Conservation (phyloP, 2,888 invertebrate species). For the Papilio demoleus region DNA sequence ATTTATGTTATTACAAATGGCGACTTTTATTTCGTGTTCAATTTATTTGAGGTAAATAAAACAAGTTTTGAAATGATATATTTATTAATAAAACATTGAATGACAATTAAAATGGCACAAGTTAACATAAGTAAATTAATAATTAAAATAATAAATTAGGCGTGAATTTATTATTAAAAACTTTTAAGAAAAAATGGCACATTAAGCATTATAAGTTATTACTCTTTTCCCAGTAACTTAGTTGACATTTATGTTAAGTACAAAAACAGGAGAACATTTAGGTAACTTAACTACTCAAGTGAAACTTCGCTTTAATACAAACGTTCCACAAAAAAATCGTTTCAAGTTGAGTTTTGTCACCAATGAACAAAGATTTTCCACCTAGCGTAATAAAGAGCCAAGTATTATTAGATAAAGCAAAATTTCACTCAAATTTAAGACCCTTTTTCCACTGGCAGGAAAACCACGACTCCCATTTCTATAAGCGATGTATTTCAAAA, state of each 20-base stretch:
- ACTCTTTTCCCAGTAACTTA: neutral
- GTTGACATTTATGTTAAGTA: slow-evolving; percentile 9
- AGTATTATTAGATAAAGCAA: too few relatives aligned
- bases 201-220: slow-evolving; percentile 12
- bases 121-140: slow-evolving; percentile 26
- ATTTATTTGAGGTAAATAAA: slow-evolving; percentile 45
- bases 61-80: slow-evolving; percentile 58
- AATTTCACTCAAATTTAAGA: neutral
- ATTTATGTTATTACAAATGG: slow-evolving; percentile 47
- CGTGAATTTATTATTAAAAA: neutral
- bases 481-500: neutral
- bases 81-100: slow-evolving; percentile 49
- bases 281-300: neutral
- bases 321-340: neutral
- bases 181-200: neutral
- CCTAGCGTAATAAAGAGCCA: too few relatives aligned
- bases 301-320: neutral
- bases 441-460: neutral
- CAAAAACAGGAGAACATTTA: slow-evolving; percentile 22
- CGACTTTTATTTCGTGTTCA: slow-evolving; percentile 44
- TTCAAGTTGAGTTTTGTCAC: too few relatives aligned
- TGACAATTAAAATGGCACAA: slow-evolving; percentile 58
- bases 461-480: neutral
- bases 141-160: neutral
- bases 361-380: too few relatives aligned